Evolutionary conservation across 2,113 vertebrate species (phyloP), one percentile per base, ranked within the genome.

Genomic region (Pogonocichla stellata): DNA sequence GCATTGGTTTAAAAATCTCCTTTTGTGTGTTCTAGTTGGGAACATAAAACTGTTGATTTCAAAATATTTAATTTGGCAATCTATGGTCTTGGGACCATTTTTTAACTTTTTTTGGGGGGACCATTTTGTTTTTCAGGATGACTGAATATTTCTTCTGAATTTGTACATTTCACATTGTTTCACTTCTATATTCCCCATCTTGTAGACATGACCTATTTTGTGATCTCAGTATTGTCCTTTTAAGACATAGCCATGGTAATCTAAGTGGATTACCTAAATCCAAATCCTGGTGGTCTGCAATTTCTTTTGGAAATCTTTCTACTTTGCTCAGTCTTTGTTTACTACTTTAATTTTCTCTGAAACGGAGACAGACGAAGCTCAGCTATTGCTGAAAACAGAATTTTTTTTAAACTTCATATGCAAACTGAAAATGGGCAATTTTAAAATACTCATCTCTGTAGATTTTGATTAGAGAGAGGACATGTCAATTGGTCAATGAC

Each of bases 241-340:
- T 96, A 98, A 98, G 95, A 98, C 97, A 95, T 31, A 98, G 96
- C 96, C 95, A 43, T 96, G 94, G 93, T 98, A 98, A 98, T 98
- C 96, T 98, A 98, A 98, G 94, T 98, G 97, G 98, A 98, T 98
- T 98, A 98, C 88, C 81, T 98, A 97, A 98, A 98, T 98, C 97
- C 97, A 97, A 98, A 98, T 98, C 97, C 97, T 83, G 92, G 96
- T 97, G 94, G 96, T 98, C 96, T 97, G 92, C 92, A 98, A 80
- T 98, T 98, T 98, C 94, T 98, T 98, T 96, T 88, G 94, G 92
- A 97, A 97, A 96, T 95, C 93, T 96, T 91, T 95, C 89, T 96
- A 90, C 81, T 96, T 92, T 96, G 54, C 78, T 90, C 82, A 82
- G 66, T 94, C 94, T 97, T 97, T 98, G 86, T 98, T 96, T 98